These are phyloP conservation scores for Polymixis lichenea DNA, from an alignment of 2,888 invertebrate species.

Conservation along the genomic window DNA sequence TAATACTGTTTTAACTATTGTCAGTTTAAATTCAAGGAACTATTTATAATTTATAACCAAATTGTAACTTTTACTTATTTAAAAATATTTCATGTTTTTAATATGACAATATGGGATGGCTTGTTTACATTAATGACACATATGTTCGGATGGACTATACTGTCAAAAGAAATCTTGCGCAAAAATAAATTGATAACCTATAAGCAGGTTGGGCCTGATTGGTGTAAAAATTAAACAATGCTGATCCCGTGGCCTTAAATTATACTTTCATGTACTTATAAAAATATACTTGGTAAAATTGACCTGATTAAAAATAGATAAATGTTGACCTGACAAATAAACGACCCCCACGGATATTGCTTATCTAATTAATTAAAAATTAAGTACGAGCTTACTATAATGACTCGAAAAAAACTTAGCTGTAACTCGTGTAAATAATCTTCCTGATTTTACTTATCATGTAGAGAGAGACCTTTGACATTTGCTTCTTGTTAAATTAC, in stretches of 20 bases:
- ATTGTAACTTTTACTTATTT: neutral
- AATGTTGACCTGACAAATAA: conserved; percentile 5
- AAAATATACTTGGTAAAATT: conserved; percentile 43
- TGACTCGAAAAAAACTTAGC: conserved; percentile 3
- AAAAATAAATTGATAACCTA: conserved; percentile 27
- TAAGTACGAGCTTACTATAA: conserved; percentile 10
- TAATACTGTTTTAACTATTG: too few relatives aligned
- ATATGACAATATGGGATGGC: neutral
- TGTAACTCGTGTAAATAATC: conserved; percentile 33
- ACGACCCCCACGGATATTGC: conserved; percentile 27
- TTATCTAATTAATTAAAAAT: conserved; percentile 35
- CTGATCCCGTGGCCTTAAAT: conserved; percentile 17
- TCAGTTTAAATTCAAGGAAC: neutral
- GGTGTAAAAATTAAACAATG: conserved; percentile 20
- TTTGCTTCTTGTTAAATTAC: conserved; percentile 36
- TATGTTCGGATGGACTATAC: neutral
- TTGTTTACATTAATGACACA: neutral
- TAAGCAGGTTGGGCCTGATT: neutral
- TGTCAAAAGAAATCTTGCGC: neutral
- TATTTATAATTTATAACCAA: neutral
- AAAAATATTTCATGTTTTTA: neutral
- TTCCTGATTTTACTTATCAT: conserved; percentile 44
- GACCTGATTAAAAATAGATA: conserved; percentile 38
- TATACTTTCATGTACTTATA: conserved; percentile 37
- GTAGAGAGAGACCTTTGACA: conserved; percentile 46